Evolutionary conservation across 2,113 vertebrate genomes (phyloP).

Genomic region (Mionectes macconnelli): DNA sequence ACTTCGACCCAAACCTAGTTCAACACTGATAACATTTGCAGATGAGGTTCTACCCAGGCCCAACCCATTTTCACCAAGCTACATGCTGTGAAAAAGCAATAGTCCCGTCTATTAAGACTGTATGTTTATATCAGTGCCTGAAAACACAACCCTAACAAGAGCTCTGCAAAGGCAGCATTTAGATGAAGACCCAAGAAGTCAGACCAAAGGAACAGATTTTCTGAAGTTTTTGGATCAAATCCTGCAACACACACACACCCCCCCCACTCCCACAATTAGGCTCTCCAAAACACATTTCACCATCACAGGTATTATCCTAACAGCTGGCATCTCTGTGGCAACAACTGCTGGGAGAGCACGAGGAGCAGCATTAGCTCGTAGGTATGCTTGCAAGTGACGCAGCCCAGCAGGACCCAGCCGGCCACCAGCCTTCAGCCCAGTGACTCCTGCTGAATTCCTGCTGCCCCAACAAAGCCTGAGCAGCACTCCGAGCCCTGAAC

Average conservation of each 20-base stretch:
- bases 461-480: not conserved
- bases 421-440: not conserved
- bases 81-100: not conserved
- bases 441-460: not conserved
- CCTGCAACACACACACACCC: not conserved
- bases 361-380: not conserved
- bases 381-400: not conserved
- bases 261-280: not conserved
- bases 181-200: not conserved
- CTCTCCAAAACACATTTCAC: not conserved
- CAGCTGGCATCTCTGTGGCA: not conserved
- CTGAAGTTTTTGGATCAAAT: not conserved
- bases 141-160: not conserved
- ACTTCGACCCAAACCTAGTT: not conserved
- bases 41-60: not conserved
- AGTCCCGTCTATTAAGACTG: not conserved
- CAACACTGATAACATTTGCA: not conserved
- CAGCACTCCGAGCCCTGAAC: not conserved
- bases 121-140: not conserved
- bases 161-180: not conserved
- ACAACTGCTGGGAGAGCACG: not conserved
- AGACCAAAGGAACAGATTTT: not conserved
- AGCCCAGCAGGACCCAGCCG: not conserved
- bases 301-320: not conserved
- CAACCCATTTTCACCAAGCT: not conserved